phyloP scores from a whole-genome alignment of 1,140 invertebrate species.

The Rhyzopertha dominica region DNA sequence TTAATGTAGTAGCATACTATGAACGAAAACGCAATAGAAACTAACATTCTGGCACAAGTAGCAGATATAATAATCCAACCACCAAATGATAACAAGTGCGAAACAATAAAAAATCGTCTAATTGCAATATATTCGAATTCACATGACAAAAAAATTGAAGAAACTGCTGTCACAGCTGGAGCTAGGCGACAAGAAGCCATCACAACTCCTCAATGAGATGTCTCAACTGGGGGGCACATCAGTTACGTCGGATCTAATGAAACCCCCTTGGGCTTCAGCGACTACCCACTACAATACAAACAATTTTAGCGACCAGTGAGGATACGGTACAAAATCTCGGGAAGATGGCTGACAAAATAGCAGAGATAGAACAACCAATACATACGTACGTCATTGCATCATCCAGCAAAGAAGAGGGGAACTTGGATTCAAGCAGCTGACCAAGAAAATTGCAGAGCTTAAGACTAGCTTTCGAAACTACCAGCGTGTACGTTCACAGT shows the following conservation, averaged over 20 bases:
- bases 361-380: slow-evolving; percentile 13
- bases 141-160: slow-evolving; percentile 23
- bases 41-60: slow-evolving; percentile 9
- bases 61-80: slow-evolving; percentile 13
- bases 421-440: no score
- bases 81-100: slow-evolving; percentile 16
- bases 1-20: slow-evolving; percentile 17
- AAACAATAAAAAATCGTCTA: slow-evolving; percentile 17
- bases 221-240: slow-evolving; percentile 7
- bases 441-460: neutral
- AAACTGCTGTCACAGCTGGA: slow-evolving; percentile 32
- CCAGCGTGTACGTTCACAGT: neutral
- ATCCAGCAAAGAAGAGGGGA: no score
- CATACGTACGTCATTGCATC: no score
- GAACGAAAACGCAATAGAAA: slow-evolving; percentile 13
- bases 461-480: neutral
- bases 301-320: slow-evolving; percentile 2
- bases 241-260: slow-evolving; percentile 12
- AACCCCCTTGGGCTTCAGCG: slow-evolving; percentile 11
- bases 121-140: slow-evolving; percentile 27
- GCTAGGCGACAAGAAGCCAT: slow-evolving; percentile 28
- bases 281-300: slow-evolving; percentile 20
- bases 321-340: slow-evolving; percentile 17
- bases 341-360: slow-evolving; percentile 21
- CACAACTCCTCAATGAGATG: slow-evolving; percentile 30